Evolutionary conservation across 2,113 vertebrate species (phyloP).

Genomic region (Microtus richardsoni): DNA sequence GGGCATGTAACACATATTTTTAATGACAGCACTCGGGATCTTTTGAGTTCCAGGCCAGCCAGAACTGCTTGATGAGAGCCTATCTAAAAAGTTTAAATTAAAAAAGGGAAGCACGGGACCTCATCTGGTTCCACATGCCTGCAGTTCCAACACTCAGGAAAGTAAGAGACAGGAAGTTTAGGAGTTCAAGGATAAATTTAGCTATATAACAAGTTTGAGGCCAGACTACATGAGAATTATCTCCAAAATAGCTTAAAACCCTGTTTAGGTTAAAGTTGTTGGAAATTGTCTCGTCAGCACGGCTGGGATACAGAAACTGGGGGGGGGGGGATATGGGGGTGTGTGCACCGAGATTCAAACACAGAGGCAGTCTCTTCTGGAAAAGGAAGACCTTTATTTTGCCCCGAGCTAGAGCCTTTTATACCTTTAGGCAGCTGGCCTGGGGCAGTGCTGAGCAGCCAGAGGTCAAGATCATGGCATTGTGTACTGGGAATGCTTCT

Average conservation of each 20-base stretch:
- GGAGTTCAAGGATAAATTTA: background rate
- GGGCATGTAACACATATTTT: background rate
- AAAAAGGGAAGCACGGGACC: background rate
- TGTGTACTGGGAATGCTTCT: too few relatives aligned
- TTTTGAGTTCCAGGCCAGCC: background rate
- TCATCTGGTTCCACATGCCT: background rate
- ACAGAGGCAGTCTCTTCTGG: too few relatives aligned
- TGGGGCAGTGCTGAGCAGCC: too few relatives aligned
- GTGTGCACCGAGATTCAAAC: too few relatives aligned
- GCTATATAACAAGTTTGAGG: background rate
- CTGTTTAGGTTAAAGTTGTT: background rate
- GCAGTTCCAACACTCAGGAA: background rate
- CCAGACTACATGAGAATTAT: background rate
- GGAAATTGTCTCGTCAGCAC: rapidly evolving
- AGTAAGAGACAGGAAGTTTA: background rate
- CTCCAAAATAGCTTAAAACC: background rate
- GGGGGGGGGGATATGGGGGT: rapidly evolving
- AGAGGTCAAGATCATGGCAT: too few relatives aligned
- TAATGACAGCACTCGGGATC: background rate
- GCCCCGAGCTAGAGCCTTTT: too few relatives aligned
- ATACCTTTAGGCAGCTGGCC: too few relatives aligned
- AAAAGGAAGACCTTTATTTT: too few relatives aligned
- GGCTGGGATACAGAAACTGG: too few relatives aligned
- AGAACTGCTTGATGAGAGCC: background rate
- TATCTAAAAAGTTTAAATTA: background rate